Evolutionary conservation across 2,888 invertebrate genomes (phyloP).

Genomic region (Hesperia comma): DNA sequence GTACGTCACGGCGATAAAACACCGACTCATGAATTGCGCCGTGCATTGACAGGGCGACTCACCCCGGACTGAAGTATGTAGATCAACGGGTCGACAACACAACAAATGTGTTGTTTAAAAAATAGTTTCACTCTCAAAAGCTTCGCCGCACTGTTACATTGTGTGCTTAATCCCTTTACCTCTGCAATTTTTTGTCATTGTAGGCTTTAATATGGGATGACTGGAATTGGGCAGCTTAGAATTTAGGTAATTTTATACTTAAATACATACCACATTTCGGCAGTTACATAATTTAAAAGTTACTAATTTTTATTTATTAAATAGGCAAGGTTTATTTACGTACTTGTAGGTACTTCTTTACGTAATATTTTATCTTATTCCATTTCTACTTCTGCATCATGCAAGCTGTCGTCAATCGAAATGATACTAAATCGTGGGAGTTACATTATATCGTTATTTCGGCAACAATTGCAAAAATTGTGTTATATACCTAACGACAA

Average conservation of each 20-base stretch:
- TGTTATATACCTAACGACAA: constrained; percentile 78
- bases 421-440: constrained; percentile 66
- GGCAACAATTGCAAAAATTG: constrained; percentile 83
- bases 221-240: too few relatives aligned
- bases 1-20: constrained; percentile 77
- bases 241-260: too few relatives aligned
- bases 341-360: too few relatives aligned
- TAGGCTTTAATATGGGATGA: too few relatives aligned
- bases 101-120: constrained; percentile 37
- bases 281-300: too few relatives aligned
- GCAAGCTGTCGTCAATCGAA: constrained; percentile 18
- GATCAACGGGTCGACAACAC: constrained; percentile 44
- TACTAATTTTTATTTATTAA: too few relatives aligned
- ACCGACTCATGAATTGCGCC: constrained; percentile 70
- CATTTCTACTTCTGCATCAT: too few relatives aligned
- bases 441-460: constrained; percentile 70
- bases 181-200: too few relatives aligned
- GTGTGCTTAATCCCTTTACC: too few relatives aligned
- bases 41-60: constrained; percentile 75
- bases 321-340: too few relatives aligned
- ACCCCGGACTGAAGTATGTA: constrained; percentile 66
- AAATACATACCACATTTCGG: too few relatives aligned
- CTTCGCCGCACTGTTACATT: not conserved
- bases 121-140: constrained; percentile 1
- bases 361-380: too few relatives aligned